These are phyloP conservation scores for Pyrocephalus nanus DNA, from an alignment of 2,797 vertebrate species.

Conservation along the genomic window DNA sequence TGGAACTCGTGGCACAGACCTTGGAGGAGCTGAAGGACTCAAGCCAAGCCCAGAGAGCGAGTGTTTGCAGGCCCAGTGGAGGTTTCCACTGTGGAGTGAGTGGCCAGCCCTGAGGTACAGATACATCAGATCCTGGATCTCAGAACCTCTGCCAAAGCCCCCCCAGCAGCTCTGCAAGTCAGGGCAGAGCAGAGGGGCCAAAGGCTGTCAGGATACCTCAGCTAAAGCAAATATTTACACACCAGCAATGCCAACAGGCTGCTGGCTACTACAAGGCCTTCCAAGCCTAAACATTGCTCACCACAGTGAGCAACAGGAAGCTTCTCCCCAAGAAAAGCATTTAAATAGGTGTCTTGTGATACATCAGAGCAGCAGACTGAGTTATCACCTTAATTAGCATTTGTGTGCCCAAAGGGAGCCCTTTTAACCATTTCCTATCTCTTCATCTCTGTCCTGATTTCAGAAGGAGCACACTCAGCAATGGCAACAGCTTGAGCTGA, in stretches of 20 bases:
- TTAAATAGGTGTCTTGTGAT: neutral
- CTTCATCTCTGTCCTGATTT: neutral
- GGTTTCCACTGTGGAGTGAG: neutral
- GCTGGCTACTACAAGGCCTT: neutral
- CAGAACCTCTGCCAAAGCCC: neutral
- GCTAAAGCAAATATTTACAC: conserved; percentile 11
- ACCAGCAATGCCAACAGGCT: neutral
- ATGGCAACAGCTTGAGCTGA: neutral
- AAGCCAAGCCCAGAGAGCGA: neutral
- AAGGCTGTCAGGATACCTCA: neutral
- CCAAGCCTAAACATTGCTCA: neutral
- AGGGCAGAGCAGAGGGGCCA: neutral
- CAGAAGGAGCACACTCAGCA: neutral
- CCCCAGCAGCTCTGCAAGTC: neutral
- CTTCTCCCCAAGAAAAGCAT: neutral
- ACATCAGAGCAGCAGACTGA: neutral
- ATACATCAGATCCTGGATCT: fast-evolving
- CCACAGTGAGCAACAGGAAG: fast-evolving
- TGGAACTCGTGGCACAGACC: neutral
- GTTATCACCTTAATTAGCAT: neutral
- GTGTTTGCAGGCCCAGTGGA: neutral
- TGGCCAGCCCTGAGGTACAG: neutral
- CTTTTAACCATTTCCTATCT: neutral
- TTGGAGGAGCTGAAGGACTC: neutral
- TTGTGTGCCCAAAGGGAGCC: neutral